Base-by-base conservation (phyloP, 2,113 vertebrate genomes). In the Pterocles burchelli region DNA sequence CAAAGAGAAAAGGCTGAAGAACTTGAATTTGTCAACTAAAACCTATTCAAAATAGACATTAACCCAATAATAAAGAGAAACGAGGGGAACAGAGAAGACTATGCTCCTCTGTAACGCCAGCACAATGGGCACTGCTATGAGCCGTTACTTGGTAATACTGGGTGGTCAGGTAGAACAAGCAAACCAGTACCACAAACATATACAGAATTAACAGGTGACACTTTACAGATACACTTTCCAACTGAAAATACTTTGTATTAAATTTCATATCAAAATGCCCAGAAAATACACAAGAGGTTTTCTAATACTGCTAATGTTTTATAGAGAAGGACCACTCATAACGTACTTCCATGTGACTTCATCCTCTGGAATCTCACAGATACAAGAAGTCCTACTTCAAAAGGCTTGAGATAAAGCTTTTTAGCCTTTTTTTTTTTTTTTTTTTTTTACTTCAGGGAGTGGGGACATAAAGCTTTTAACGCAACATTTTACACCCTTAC, bases 1-100 rank as follows among this genome's bases (percentile, higher is more conserved):
- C 75, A 86, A 89, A 78, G 13, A 79, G 72, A 93, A 84, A 86
- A 43, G 43, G 77, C 67, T 68, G 66, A 91, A 89, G 48, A 43
- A 90, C 55, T 18, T 68, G 72, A 52, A 94, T 95, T 93, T 95
- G 66, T 90, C 92, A 75, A 19, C 65, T 63, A 85, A 94, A 95
- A 48, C 75, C 66, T 77, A 92, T 81, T 88, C 58, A 87, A 75
- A 94, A 78, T 16, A 85, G 88, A 85, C 89, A 80, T 81, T 78
- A 90, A 92, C 81, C 31, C 65, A 87, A 34, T 54, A 86, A 93
- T 33, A 87, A 87, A 74, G 68, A 93, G 67, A 77, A 94, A 92
- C 0, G 6, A 84, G 65, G 15, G 17, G 76, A 80, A 36, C 33
- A 74, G 85, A 48, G 71, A 67, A 48, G 34, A 71, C 73, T 28